phyloP scores from a whole-genome alignment of 2,797 vertebrate genomes.

The Pseudomugil gertrudae region DNA sequence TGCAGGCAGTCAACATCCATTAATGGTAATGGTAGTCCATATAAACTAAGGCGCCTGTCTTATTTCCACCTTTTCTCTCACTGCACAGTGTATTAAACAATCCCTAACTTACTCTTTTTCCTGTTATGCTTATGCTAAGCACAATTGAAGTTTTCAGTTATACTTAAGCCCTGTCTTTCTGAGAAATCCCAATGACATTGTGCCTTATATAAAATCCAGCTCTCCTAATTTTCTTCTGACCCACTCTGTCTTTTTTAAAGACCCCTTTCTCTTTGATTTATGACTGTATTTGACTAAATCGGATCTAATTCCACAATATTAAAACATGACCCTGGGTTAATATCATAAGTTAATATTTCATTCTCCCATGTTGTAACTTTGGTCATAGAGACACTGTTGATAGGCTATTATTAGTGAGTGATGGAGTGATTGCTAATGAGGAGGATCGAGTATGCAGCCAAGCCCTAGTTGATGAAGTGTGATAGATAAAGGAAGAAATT shows the following conservation, averaged over 20 bases:
- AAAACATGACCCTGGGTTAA: constrained; percentile 69
- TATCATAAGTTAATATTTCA: constrained; percentile 81
- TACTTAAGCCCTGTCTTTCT: background rate
- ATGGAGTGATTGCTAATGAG: constrained; percentile 81
- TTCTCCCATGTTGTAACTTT: constrained; percentile 73
- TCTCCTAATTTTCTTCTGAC: constrained; percentile 20
- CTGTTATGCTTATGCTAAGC: constrained; percentile 11
- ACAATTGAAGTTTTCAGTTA: constrained; percentile 17
- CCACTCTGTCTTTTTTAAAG: constrained; percentile 30
- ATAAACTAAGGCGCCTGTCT: constrained; percentile 60
- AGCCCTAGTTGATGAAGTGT: constrained; percentile 78
- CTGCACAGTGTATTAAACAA: constrained; percentile 36
- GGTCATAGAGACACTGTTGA: constrained; percentile 79
- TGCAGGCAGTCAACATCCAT: constrained; percentile 76
- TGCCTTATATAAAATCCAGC: constrained; percentile 15
- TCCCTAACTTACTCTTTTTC: constrained; percentile 18
- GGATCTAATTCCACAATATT: constrained; percentile 65
- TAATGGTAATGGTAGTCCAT: constrained; percentile 71
- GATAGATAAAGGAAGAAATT: constrained; percentile 80
- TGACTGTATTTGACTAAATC: constrained; percentile 53
- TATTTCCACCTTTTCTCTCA: constrained; percentile 41
- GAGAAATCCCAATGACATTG: constrained; percentile 28
- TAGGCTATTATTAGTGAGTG: constrained; percentile 82
- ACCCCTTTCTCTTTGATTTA: constrained; percentile 52
- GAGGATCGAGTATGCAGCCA: constrained; percentile 66